These are phyloP conservation scores for Thera obeliscata DNA, from an alignment of 2,888 invertebrate species.

Conservation along the genomic window DNA sequence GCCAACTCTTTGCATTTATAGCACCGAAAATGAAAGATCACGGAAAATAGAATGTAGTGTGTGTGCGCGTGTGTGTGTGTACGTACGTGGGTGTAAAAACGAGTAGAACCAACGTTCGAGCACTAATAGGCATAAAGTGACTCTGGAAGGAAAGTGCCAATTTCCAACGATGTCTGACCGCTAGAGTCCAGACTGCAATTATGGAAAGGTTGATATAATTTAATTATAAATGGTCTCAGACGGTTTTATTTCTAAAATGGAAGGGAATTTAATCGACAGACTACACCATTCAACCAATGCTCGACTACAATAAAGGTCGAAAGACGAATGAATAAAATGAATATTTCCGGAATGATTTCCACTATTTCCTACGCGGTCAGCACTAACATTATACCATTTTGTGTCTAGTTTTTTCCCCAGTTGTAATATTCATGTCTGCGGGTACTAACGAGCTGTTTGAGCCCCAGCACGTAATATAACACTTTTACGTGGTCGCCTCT, in stretches of 20 bases:
- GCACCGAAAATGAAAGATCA: slow-evolving; percentile 69
- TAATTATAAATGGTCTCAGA: no score
- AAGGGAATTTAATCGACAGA: no score
- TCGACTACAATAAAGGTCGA: no score
- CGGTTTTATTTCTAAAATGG: no score
- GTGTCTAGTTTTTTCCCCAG: slow-evolving; percentile 28
- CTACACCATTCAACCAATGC: no score
- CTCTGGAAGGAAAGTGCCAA: no score
- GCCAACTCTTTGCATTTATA: slow-evolving; percentile 70
- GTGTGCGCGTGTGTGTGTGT: slow-evolving; percentile 6
- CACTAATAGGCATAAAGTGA: no score
- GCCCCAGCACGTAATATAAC: slow-evolving; percentile 32
- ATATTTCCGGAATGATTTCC: slow-evolving; percentile 18
- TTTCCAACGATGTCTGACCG: no score
- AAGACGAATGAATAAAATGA: background rate
- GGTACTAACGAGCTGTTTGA: slow-evolving; percentile 45
- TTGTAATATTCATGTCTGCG: slow-evolving; percentile 44
- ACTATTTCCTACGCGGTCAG: slow-evolving; percentile 18
- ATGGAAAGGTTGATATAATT: no score
- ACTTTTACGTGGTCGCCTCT: slow-evolving; percentile 28
- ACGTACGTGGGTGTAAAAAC: background rate
- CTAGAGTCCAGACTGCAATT: no score
- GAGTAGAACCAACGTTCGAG: no score
- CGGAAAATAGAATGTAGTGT: slow-evolving; percentile 54
- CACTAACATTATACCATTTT: slow-evolving; percentile 22